phyloP scores from a whole-genome alignment of 2,888 invertebrate genomes.

The Drymonia ruficornis region DNA sequence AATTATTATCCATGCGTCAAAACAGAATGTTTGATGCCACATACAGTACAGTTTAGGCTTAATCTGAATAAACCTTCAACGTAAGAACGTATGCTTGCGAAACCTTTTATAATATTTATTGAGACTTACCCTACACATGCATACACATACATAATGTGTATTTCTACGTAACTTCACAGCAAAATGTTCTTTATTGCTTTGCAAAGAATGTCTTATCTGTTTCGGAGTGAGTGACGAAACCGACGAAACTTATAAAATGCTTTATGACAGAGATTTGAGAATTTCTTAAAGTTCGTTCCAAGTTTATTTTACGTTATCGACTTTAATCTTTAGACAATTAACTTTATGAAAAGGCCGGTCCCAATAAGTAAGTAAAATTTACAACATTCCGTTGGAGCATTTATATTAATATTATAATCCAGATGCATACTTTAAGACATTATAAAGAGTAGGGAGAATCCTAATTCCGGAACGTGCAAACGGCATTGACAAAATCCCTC shows the following conservation, averaged over 20 bases:
- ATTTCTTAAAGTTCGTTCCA: slow-evolving; percentile 33
- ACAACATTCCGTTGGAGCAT: slow-evolving; percentile 3
- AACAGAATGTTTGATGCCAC: slow-evolving; percentile 2
- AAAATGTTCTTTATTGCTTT: slow-evolving; percentile 21
- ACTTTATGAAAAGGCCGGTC: slow-evolving; percentile 27
- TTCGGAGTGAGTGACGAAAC: slow-evolving; percentile 34
- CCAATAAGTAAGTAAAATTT: slow-evolving; percentile 14
- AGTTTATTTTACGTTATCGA: slow-evolving; percentile 37
- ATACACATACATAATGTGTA: not conserved
- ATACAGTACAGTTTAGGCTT: not conserved
- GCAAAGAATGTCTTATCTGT: slow-evolving; percentile 40
- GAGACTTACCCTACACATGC: not conserved
- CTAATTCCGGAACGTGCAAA: slow-evolving; percentile 12
- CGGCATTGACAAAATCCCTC: slow-evolving; percentile 31
- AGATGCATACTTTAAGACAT: not conserved
- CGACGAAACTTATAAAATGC: slow-evolving; percentile 35
- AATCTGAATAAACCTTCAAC: slow-evolving; percentile 3
- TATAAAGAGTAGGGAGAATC: too few relatives aligned
- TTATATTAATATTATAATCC: slow-evolving; percentile 1
- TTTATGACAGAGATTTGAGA: slow-evolving; percentile 35
- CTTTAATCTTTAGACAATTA: slow-evolving; percentile 42
- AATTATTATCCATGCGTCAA: not conserved
- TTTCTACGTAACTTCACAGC: slow-evolving; percentile 10
- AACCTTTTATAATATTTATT: slow-evolving; percentile 4
- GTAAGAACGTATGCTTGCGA: slow-evolving; percentile 2